Percentiles rank a stretch among this genome's conserved stretches.
Evolutionary conservation across 2,888 invertebrate genomes (phyloP).

Genomic region (Cordilura impudica): DNA sequence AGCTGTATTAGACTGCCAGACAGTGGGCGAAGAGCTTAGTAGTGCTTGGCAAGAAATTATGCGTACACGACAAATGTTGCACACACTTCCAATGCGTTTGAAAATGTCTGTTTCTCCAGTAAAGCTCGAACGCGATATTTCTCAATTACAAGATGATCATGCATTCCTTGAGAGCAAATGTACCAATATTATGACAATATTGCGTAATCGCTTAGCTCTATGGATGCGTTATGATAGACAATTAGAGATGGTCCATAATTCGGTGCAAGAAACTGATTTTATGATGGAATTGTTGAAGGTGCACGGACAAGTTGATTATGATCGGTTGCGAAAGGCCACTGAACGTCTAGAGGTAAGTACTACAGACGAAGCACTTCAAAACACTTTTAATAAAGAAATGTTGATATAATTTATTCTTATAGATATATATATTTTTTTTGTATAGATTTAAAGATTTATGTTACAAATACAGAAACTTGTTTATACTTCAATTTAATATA

Average conservation of each 20-base stretch:
- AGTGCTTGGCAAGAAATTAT: constrained; percentile 88
- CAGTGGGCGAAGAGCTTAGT: constrained; percentile 84
- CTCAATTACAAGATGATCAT: constrained; percentile 86
- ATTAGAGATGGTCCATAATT: constrained; percentile 88
- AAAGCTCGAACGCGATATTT: constrained; percentile 87
- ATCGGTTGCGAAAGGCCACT: constrained; percentile 88
- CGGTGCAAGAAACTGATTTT: constrained; percentile 90
- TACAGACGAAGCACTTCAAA: too few species aligned
- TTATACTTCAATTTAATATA: too few species aligned
- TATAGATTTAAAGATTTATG: too few species aligned
- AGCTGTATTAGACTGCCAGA: constrained; percentile 86
- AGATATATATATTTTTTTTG: too few species aligned
- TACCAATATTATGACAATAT: constrained; percentile 82
- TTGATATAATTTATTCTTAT: too few species aligned
- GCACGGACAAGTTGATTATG: constrained; percentile 91
- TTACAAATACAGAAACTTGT: too few species aligned
- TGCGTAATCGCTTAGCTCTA: constrained; percentile 83
- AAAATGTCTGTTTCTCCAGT: constrained; percentile 88
- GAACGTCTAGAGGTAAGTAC: constrained; percentile 88
- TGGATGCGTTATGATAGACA: constrained; percentile 89
- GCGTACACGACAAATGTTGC: constrained; percentile 85
- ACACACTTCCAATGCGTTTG: constrained; percentile 86
- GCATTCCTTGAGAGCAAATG: constrained; percentile 85
- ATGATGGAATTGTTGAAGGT: constrained; percentile 91
- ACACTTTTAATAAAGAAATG: too few species aligned